Evolutionary conservation across 2,888 invertebrate genomes (phyloP), one percentile per base, ranked within the genome.

Genomic region (Sinopyrophorus schimmeli): DNA sequence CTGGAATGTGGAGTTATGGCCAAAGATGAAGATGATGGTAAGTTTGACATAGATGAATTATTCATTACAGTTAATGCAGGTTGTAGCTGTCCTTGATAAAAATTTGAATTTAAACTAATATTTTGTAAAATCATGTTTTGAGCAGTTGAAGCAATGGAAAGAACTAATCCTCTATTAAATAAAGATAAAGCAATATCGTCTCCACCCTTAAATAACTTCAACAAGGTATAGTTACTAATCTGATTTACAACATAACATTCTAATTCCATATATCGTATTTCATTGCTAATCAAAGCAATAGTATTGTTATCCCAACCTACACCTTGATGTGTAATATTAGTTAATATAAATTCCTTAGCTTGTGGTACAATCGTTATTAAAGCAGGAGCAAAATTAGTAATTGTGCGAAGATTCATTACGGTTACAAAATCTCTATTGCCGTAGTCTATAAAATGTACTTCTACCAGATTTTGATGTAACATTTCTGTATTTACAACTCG

Each of bases 361-460:
- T 82, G 79, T 1, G 82, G 78, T 38, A 77, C 77, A 54, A 82
- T 65, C 39, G 63, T 47, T 42, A 69, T 49, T 11, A 74, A 62
- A 7, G 67, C 63, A 0, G 77, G 68, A 7, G 80, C 77, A 62
- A 80, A 77, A 27, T 66, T 73, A 31, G 80, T 77, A 46, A 84
- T 66, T 27, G 79, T 74, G 62, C 87, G 72, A 30, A 86, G 77
- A 49, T 81, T 80, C 24, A 75, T 76, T 38, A 80, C 66, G 10
- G 80, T 77, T 44, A 88, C 77, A 7, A 78, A 67, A 58, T 82
- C 82, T 55, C 75, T 77, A 62, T 84, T 83, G 28, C 86, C 86
- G 61, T 80, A 84, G 65, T 86, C 86, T 18, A 86, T 76, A 58
- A 86, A 85, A 46, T 80, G 78, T n/a, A 86, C 81, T 56, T 82